Conservation (phyloP, 53 echinoderm and acorn worm genomes). For the Holothuria leucospilota region DNA sequence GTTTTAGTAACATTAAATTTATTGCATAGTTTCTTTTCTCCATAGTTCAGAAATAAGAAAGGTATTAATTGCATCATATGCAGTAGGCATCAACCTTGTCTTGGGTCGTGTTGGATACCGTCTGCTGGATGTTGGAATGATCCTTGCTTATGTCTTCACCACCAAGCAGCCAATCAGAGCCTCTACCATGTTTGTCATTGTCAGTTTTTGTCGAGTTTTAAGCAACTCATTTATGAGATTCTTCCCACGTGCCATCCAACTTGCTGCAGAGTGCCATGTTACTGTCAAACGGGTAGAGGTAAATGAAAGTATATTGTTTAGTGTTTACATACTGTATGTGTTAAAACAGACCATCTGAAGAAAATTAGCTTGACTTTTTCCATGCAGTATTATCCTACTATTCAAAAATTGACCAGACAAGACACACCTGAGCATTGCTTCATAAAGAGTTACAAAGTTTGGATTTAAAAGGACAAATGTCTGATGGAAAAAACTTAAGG, state of each 20-base stretch:
- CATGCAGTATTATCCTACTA: too few relatives aligned
- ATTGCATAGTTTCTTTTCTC: not conserved
- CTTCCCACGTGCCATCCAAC: constrained; percentile 69
- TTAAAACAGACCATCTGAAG: too few relatives aligned
- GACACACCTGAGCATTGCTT: too few relatives aligned
- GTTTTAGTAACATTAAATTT: not conserved
- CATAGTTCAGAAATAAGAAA: constrained; percentile 68
- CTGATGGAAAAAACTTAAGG: too few relatives aligned
- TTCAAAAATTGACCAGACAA: too few relatives aligned
- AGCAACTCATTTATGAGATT: constrained; percentile 65
- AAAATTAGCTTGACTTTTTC: too few relatives aligned
- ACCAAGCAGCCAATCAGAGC: constrained; percentile 61
- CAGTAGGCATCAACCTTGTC: constrained; percentile 60
- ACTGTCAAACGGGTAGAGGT: constrained; percentile 76
- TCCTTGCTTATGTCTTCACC: constrained; percentile 63
- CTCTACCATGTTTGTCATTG: constrained; percentile 70
- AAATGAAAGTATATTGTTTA: not conserved
- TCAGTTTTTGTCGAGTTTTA: constrained; percentile 56
- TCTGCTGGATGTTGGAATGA: constrained; percentile 68
- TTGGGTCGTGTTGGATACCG: constrained; percentile 69
- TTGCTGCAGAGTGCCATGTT: constrained; percentile 64
- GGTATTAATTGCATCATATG: constrained; percentile 63
- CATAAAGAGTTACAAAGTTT: too few relatives aligned
- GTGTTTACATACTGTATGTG: too few relatives aligned
- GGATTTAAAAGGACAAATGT: too few relatives aligned